Evolutionary conservation across 2,888 invertebrate genomes (phyloP).

Genomic region (Dysmachus trigonus): DNA sequence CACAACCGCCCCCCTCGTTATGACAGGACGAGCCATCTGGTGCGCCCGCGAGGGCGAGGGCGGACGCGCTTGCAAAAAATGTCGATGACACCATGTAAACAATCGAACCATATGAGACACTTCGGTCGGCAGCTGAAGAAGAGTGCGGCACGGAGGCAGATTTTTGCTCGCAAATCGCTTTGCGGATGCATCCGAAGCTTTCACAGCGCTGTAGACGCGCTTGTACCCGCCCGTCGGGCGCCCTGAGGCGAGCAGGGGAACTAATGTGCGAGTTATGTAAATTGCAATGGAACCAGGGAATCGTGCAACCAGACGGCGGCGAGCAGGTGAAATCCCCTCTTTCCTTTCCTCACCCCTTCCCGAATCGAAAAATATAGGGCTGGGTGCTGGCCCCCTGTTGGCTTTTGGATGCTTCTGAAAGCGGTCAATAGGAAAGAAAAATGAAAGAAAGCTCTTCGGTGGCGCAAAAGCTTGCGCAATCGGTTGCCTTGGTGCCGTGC

Average conservation of each 20-base stretch:
- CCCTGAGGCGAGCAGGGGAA: neutral
- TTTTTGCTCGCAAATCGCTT: neutral
- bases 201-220: neutral
- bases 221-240: neutral
- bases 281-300: neutral
- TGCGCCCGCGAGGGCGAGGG: neutral
- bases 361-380: neutral
- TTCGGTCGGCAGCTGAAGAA: neutral
- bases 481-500: slow-evolving; percentile 26
- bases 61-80: neutral
- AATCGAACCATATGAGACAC: slow-evolving; percentile 17
- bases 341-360: neutral
- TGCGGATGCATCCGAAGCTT: slow-evolving; percentile 19
- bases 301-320: slow-evolving; percentile 17
- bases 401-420: neutral
- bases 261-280: neutral
- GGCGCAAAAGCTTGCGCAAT: slow-evolving; percentile 48
- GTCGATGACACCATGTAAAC: slow-evolving; percentile 43
- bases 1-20: neutral
- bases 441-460: slow-evolving; percentile 26
- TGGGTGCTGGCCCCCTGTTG: neutral
- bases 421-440: neutral
- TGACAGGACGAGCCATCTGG: neutral
- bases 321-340: neutral
- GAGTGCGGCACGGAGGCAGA: neutral